Percentiles rank a stretch among this genome's conserved stretches.
phyloP scores from a whole-genome alignment of 2,888 invertebrate genomes.

The Sclerodermus sp. region DNA sequence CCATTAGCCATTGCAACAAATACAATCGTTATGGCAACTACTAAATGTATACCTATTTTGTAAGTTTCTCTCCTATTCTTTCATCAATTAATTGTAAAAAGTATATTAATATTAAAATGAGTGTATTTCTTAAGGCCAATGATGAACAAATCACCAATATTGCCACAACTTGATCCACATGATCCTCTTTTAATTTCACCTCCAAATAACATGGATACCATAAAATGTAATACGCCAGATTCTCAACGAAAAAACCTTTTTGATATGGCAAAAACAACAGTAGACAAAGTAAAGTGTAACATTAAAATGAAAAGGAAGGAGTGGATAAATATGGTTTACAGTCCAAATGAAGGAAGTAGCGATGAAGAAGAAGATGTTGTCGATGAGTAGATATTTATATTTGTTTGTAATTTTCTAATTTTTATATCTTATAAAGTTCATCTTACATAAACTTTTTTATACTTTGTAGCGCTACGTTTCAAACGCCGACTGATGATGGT shows the following conservation, averaged over 20 bases:
- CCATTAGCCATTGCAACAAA: constrained; percentile 58
- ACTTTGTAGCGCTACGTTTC: constrained; percentile 21
- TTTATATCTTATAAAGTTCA: not conserved
- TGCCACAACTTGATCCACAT: constrained; percentile 67
- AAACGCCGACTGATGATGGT: constrained; percentile 24
- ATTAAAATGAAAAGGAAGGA: constrained; percentile 63
- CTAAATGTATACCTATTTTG: constrained; percentile 48
- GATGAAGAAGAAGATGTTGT: constrained; percentile 32
- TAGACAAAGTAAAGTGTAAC: constrained; percentile 60
- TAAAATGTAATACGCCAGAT: constrained; percentile 67
- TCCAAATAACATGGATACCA: constrained; percentile 59
- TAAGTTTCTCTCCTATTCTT: constrained; percentile 26
- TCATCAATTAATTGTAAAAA: not conserved
- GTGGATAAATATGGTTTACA: constrained; percentile 60
- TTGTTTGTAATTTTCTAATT: no score
- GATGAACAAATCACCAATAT: constrained; percentile 32
- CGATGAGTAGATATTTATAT: constrained; percentile 25
- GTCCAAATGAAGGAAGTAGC: constrained; percentile 39
- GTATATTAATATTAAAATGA: constrained; percentile 1
- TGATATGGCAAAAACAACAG: constrained; percentile 51
- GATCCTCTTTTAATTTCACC: constrained; percentile 66
- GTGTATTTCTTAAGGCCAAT: constrained; percentile 36
- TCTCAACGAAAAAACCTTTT: constrained; percentile 65
- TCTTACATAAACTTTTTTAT: not conserved
- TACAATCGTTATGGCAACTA: constrained; percentile 52